Evolutionary conservation across 2,888 invertebrate genomes (phyloP), one percentile per base, ranked within the genome.

Genomic region (Criorhina ranunculi): DNA sequence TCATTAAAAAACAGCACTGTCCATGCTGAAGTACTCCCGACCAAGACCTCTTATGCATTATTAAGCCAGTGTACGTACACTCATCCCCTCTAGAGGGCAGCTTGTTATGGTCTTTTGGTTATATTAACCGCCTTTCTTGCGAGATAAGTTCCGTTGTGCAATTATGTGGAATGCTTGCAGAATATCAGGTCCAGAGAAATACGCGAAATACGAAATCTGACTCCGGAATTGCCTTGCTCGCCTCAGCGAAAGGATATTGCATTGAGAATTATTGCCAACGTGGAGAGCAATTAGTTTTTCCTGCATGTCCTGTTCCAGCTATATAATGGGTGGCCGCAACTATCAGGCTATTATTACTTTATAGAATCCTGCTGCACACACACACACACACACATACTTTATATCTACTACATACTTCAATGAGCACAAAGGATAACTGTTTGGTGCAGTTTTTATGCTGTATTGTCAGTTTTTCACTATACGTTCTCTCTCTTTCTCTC

Each of bases 201-300:
- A 76, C 66, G 59, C 59, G 59, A 35, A 51, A 67, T 67, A 37
- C 46, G 17, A 24, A 42, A 76, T 51, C 59, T 51, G 51, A 60
- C 35, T 67, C 12, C 37, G 15, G 57, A 12, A 49, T 66, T 6
- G 17, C 19, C 44, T 12, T 57, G 15, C 29, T 62, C 12, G 31
- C 33, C 29, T 9, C 49, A 33, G 33, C 24, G 15, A 69, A 81
- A 42, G 60, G 82, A 82, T 66, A 37, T 53, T 60, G 59, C 76
- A 77, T 51, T 19, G 42, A 70, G 62, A 70, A 76, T 70, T 82
- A 77, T 76, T 70, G 44, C 70, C 81, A 51, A 17, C 8, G 76
- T 53, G 51, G 72, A 72, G 51, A 72, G 77, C 64, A 77, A 77
- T 82, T 77, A 77, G 72, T 70, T 64, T 33, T 33, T 81, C 31